Conservation (phyloP, 2,113 vertebrate species). For the Boleophthalmus pectinirostris region DNA sequence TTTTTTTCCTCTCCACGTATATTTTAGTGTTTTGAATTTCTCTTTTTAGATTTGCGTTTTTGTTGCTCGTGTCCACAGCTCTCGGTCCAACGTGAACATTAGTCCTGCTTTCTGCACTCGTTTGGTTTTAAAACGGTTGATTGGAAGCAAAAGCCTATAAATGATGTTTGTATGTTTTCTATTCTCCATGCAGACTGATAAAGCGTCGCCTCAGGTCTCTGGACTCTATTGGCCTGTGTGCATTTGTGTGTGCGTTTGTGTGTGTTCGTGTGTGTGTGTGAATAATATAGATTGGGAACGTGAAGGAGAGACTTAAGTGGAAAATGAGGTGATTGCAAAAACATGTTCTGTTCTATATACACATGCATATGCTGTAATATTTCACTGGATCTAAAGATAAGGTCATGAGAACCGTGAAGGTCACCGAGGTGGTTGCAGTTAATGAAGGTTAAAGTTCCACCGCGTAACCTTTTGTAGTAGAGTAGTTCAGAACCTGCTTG, state of each 20-base stretch:
- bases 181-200: slow-evolving; percentile 7
- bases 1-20: too few species aligned
- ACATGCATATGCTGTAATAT: slow-evolving; percentile 1
- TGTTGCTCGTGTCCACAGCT: too few species aligned
- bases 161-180: not conserved
- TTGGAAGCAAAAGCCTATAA: slow-evolving; percentile 12
- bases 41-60: too few species aligned
- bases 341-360: slow-evolving; percentile 48
- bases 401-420: too few species aligned
- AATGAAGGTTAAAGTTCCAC: too few species aligned
- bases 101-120: not conserved
- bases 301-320: slow-evolving; percentile 56
- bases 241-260: too few species aligned
- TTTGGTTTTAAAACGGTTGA: not conserved
- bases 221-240: slow-evolving; percentile 27
- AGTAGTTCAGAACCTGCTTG: too few species aligned
- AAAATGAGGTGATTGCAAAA: slow-evolving; percentile 68
- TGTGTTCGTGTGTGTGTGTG: slow-evolving; percentile 25
- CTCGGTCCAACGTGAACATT: too few species aligned
- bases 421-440: too few species aligned
- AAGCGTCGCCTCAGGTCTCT: slow-evolving; percentile 33
- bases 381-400: too few species aligned
- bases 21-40: too few species aligned
- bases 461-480: too few species aligned
- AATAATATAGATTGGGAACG: slow-evolving; percentile 53